Conservation (phyloP, 2,113 vertebrate genomes). For the Cebidichthys violaceus region DNA sequence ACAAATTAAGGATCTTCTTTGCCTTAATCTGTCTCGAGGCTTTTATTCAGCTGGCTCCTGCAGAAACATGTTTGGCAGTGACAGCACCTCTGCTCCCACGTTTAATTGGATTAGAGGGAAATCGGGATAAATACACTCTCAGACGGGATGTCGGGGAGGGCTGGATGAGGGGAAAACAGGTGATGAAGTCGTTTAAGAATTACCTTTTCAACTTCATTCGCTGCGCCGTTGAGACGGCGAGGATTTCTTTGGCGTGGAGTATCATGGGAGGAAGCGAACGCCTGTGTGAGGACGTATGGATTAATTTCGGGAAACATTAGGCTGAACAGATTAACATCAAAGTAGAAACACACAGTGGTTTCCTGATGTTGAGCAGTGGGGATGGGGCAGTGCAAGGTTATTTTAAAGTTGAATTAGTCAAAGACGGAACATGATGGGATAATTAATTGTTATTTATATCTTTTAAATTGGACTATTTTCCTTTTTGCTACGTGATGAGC, state of each 20-base stretch:
- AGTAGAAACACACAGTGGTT: constrained; percentile 7
- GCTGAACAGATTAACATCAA: constrained; percentile 68
- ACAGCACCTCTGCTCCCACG: constrained; percentile 71
- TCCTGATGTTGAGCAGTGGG: constrained; percentile 46
- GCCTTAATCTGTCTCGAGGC: constrained; percentile 78
- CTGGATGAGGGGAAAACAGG: constrained; percentile 59
- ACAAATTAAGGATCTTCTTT: constrained; percentile 77
- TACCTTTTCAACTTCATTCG: constrained; percentile 59
- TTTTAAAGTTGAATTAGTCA: neutral
- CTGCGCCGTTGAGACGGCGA: constrained; percentile 33
- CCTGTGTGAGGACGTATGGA: constrained; percentile 43
- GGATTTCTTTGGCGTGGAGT: constrained; percentile 57
- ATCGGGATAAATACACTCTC: constrained; percentile 67
- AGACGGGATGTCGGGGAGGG: constrained; percentile 4
- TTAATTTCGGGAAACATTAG: constrained; percentile 67
- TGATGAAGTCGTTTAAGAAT: constrained; percentile 71
- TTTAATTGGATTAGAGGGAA: constrained; percentile 81
- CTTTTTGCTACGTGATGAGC: neutral
- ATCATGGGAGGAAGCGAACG: constrained; percentile 48
- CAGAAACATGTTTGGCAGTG: constrained; percentile 76
- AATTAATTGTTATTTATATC: too few species aligned
- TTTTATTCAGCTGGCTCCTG: constrained; percentile 56
- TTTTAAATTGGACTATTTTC: neutral
- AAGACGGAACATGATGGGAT: neutral
- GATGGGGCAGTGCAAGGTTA: neutral